Base-by-base conservation (phyloP, 2,888 invertebrate species). In the Pammene aurita region DNA sequence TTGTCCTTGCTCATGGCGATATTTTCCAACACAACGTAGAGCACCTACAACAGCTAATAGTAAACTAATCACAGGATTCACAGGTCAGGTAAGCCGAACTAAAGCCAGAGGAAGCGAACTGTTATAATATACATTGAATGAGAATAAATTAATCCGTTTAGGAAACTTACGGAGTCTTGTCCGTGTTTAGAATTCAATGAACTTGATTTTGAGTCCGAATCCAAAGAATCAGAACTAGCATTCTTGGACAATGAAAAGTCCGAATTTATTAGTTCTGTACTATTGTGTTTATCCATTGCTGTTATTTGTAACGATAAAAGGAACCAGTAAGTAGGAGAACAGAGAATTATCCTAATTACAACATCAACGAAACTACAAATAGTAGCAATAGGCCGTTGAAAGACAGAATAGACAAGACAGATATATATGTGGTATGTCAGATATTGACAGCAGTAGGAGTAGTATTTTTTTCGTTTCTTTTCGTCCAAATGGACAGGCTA, bases 171-270 rank as follows among this genome's bases (percentile, higher is more conserved):
- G 85, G 95, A 95, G 88, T 96, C 96, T 84, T 96, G 96, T 77
- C 95, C 96, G 86, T 96, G 95, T 93, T 96, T 97, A 54, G 96
- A 96, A 88, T 96, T 96, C 81, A 96, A 93, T 75, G 96, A 96
- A 88, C 96, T 96, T 71, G 97, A 96, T 92, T 97, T 97, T 54
- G 97, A 96, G 84, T 97, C 97, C 0, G 96, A 96, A 84, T 96
- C 95, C 80, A 96, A 92, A 7, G 96, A 96, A 86, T 97, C 97
- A 62, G 96, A 95, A 84, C 96, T 96, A 62, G 96, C 95, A 89
- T 96, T 95, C 90, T 96, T 96, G 10, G 95, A 95, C 77, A 94
- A 87, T 56, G 93, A 94, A 81, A 93, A 94, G 73, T 96, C 96
- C 71, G 94, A 92, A 80, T 93, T 95, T 72, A 95, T 81, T 73